phyloP scores from a whole-genome alignment of 2,888 invertebrate genomes.

The Saturnia japonica region DNA sequence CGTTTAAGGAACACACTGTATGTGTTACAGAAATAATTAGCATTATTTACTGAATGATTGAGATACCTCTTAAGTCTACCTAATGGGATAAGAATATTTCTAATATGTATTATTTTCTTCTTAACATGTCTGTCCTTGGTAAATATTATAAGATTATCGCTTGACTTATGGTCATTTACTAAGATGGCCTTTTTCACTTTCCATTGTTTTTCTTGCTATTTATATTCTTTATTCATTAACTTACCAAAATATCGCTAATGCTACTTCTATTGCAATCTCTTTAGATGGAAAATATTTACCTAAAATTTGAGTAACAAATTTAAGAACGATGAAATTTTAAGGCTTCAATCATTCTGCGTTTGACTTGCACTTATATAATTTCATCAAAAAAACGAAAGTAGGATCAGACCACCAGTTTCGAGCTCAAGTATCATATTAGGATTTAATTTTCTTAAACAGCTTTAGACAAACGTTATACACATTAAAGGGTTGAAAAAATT shows the following conservation, averaged over 20 bases:
- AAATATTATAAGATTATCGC: background rate
- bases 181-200: background rate
- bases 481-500: background rate
- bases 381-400: background rate
- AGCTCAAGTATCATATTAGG: background rate
- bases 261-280: background rate
- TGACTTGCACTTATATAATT: background rate
- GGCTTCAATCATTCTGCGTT: background rate
- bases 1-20: background rate
- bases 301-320: background rate
- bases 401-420: background rate
- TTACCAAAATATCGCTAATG: too few relatives aligned
- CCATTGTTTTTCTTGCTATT: background rate
- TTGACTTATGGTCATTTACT: background rate
- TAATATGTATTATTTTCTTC: background rate
- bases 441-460: background rate
- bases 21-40: background rate
- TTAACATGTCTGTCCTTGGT: background rate
- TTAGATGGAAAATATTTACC: background rate
- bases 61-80: background rate
- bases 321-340: background rate
- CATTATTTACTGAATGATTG: background rate
- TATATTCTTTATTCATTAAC: background rate
- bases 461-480: background rate
- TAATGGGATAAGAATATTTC: background rate